Evolutionary conservation across 2,797 vertebrate species (phyloP).

Genomic region (Manis crassicaudata): DNA sequence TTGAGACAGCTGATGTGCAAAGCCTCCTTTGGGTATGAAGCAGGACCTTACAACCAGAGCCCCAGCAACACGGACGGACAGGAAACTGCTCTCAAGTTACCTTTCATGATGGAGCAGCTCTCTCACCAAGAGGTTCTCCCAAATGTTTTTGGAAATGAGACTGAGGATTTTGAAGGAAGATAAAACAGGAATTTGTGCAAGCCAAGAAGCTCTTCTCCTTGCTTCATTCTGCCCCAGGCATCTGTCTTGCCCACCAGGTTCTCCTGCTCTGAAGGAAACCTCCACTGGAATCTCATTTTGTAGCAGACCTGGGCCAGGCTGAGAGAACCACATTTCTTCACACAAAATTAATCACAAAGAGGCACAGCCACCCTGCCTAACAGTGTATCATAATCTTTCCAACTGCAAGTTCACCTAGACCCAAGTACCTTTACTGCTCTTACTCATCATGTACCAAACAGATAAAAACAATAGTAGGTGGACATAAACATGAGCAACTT

Average conservation of each 20-base stretch:
- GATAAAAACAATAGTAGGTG: background rate
- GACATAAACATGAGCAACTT: too few relatives aligned
- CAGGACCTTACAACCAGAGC: slow-evolving; percentile 72
- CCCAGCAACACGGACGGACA: slow-evolving; percentile 73
- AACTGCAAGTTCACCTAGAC: background rate
- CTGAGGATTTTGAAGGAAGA: background rate
- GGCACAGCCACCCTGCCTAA: background rate
- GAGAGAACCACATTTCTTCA: slow-evolving; percentile 55
- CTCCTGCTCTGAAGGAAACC: slow-evolving; percentile 20
- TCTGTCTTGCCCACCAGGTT: background rate
- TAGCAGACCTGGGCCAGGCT: slow-evolving; percentile 63
- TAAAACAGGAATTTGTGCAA: background rate
- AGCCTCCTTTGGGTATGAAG: slow-evolving; percentile 82
- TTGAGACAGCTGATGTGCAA: slow-evolving; percentile 87
- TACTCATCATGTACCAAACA: background rate
- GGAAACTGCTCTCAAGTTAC: slow-evolving; percentile 74
- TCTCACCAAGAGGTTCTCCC: slow-evolving; percentile 59
- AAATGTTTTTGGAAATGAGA: slow-evolving; percentile 52
- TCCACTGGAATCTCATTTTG: slow-evolving; percentile 44
- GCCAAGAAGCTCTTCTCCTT: background rate
- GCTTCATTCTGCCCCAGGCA: background rate
- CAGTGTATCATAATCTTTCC: background rate
- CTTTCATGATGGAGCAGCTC: slow-evolving; percentile 50
- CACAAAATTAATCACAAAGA: slow-evolving; percentile 15
- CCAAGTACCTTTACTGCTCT: background rate